These are phyloP conservation scores for Sebastes dallii DNA, from an alignment of 2,797 vertebrate species.

Conservation along the genomic window DNA sequence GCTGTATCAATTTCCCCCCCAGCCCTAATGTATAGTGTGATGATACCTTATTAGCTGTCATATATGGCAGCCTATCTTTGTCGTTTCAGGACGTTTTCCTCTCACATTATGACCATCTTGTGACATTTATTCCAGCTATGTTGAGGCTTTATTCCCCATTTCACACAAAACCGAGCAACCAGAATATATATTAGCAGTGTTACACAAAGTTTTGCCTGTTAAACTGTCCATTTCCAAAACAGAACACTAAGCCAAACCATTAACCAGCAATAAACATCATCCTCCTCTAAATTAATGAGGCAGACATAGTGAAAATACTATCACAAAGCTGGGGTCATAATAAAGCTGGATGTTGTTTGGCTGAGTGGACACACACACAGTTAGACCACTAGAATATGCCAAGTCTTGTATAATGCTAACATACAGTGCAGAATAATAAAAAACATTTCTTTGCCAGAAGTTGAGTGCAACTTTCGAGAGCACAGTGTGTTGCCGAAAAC, in stretches of 20 bases:
- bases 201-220: slow-evolving; percentile 47
- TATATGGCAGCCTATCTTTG: neutral
- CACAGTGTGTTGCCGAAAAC: slow-evolving; percentile 43
- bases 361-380: slow-evolving; percentile 33
- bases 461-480: slow-evolving; percentile 42
- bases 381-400: slow-evolving; percentile 3
- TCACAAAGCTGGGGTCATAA: slow-evolving; percentile 45
- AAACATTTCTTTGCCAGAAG: slow-evolving; percentile 41
- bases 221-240: slow-evolving; percentile 58
- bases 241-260: slow-evolving; percentile 47
- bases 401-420: neutral
- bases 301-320: slow-evolving; percentile 52
- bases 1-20: no score
- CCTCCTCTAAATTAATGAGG: slow-evolving; percentile 63
- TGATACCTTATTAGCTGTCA: slow-evolving; percentile 1
- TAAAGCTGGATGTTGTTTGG: slow-evolving; percentile 58
- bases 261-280: slow-evolving; percentile 58
- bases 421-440: slow-evolving; percentile 23
- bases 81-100: neutral
- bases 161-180: slow-evolving; percentile 11
- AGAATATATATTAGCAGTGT: slow-evolving; percentile 39
- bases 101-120: neutral
- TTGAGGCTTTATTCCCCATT: slow-evolving; percentile 25
- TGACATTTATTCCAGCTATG: slow-evolving; percentile 23
- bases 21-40: neutral